phyloP scores from a whole-genome alignment of 2,113 vertebrate genomes.

The Scomber japonicus region DNA sequence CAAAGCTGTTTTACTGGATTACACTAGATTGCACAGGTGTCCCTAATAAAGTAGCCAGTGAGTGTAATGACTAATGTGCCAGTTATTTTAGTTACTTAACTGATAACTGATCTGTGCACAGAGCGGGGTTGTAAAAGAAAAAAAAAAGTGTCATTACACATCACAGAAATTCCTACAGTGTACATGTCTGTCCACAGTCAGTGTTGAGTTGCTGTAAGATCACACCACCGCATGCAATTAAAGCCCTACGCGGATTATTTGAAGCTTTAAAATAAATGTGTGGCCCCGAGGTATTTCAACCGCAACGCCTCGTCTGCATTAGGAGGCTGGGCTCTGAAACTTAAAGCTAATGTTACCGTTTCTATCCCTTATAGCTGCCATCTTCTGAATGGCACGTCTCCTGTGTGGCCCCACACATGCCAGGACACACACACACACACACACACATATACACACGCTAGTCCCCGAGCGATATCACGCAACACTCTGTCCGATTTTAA shows the following conservation, averaged over 20 bases:
- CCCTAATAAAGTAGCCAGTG: no score
- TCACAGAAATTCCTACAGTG: slow-evolving; percentile 37
- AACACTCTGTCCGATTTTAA: not conserved
- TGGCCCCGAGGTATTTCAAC: slow-evolving; percentile 47
- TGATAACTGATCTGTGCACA: not conserved
- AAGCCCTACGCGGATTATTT: slow-evolving; percentile 59
- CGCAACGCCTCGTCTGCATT: slow-evolving; percentile 27
- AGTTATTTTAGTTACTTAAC: no score
- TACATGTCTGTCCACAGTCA: slow-evolving; percentile 50
- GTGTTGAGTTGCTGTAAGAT: slow-evolving; percentile 67
- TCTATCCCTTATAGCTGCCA: slow-evolving; percentile 38
- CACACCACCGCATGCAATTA: slow-evolving; percentile 64
- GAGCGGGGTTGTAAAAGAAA: not conserved
- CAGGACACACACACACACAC: slow-evolving; percentile 22
- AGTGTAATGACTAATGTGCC: no score
- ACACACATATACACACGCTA: not conserved
- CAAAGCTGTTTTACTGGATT: no score
- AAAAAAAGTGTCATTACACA: slow-evolving; percentile 28
- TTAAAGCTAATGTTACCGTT: slow-evolving; percentile 51
- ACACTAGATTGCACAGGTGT: no score
- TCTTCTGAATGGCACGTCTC: slow-evolving; percentile 41
- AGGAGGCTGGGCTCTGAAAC: slow-evolving; percentile 58
- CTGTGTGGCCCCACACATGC: slow-evolving; percentile 33
- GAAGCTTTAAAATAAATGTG: slow-evolving; percentile 66
- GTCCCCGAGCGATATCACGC: not conserved